Base-by-base conservation (phyloP, 2,797 vertebrate genomes). In the Galaxias olidus region DNA sequence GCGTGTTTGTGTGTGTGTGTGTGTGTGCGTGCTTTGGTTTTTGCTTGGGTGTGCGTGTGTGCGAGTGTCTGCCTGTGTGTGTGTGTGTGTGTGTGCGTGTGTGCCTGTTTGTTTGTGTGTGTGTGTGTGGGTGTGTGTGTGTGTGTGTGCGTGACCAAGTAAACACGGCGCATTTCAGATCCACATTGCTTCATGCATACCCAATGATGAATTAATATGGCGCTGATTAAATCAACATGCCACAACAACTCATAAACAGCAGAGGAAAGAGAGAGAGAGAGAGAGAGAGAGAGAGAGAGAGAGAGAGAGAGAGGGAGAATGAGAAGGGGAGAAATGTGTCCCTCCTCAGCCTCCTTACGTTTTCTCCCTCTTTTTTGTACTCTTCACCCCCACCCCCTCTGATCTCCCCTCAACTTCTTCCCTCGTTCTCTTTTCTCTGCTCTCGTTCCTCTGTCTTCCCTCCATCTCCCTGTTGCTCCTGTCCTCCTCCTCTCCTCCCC, bases 381-480 rank as follows among this genome's bases (percentile, higher is more conserved):
- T 17, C 30, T 40, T 41, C 61, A 10, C 4, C 40, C 13, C 57
- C 15, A 10, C 59, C n/a, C 15, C 40, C 68, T 63, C 49, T 50
- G 52, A 14, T 60, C 50, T 4, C 46, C n/a, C 10, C 9, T 15
- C 50, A 17, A 40, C 15, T 9, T 59, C 42, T 45, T 9, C 18
- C 9, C 12, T 19, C 30, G 10, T 18, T 47, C 30, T 47, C 68
- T 59, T 20, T 2, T 61, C 47, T 53, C 60, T 63, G 44, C 61
- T 46, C 64, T 55, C 51, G 51, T 50, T 63, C 43, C 18, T 45
- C 20, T 54, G 6, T 52, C 64, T 30, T 18, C 49, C 5, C 11
- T 42, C 67, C 75, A 80, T 82, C 82, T 87, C 78, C 84, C 64
- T 79, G 75, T 84, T 79, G 79, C 78, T 46, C 43, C n/a, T n/a